A percentile compares a stretch with the other conserved stretches of the same genome.
These are phyloP conservation scores for Poeciliopsis infans DNA, from an alignment of 2,797 vertebrate genomes.

Conservation along the genomic window DNA sequence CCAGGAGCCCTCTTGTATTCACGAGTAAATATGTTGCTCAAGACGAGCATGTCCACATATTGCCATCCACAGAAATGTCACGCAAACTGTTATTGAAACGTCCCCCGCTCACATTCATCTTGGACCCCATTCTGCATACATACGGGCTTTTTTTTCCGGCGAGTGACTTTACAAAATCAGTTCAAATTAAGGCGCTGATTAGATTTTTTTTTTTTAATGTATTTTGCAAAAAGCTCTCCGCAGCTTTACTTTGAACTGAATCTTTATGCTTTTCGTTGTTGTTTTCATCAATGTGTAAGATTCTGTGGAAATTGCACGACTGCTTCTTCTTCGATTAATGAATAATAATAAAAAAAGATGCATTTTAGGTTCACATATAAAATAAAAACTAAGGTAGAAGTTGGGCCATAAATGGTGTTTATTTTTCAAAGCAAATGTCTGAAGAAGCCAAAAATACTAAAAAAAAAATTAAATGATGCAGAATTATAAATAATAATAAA, in stretches of 20 bases:
- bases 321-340: not conserved
- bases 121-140: not conserved
- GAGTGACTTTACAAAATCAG: not conserved
- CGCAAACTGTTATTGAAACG: not conserved
- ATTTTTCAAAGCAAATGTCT: not conserved
- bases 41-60: not conserved
- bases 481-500: not conserved
- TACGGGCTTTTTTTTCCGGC: not conserved
- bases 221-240: not conserved
- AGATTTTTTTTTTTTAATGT: not conserved
- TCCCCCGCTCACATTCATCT: not conserved
- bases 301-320: not conserved
- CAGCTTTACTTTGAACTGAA: not conserved
- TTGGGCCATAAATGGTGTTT: not conserved
- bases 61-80: not conserved
- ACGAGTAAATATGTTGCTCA: not conserved
- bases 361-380: not conserved
- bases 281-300: not conserved
- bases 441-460: not conserved
- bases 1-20: too few relatives aligned
- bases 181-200: not conserved
- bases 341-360: not conserved
- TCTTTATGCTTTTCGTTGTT: not conserved
- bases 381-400: not conserved
- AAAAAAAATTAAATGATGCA: not conserved